Evolutionary conservation across 2,888 invertebrate species (phyloP), one percentile per base, ranked within the genome.

Genomic region (Kuschelorhynchus macadamiae): DNA sequence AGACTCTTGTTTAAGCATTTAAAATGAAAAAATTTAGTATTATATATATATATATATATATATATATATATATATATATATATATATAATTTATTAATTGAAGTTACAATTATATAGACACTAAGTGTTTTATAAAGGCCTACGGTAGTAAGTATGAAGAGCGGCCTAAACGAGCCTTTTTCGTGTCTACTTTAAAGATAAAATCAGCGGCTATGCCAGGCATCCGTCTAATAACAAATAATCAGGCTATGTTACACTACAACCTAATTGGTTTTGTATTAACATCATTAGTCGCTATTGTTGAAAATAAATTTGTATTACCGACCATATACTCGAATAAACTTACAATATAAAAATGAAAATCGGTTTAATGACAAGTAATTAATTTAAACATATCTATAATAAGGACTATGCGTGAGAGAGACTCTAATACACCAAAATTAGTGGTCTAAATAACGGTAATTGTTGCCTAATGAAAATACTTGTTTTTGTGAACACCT

Each of bases 201-300:
- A 75, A 70, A 77, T 77, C 77, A 74, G 70, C 72, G 72, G 73
- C 71, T 52, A 32, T 56, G 47, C 60, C 17, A 52, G 39, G 53
- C 47, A 72, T 69, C 71, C 66, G 55, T 69, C 49, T 68, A 67
- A 60, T 68, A 72, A 73, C 75, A 76, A 75, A 74, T 73, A 74
- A 73, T 71, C 74, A 71, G 67, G 71, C 71, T 64, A 72, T 70
- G 72, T 74, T 74, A 76, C 74, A 72, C 72, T 73, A 75, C 70
- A 72, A 71, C 70, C 71, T 74, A 76, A 76, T 76, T 74, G 72
- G 72, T 75, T 72, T 71, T 74, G 74, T 76, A 78, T 78, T 77
- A 76, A 74, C 75, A 76, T 77, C 76, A 77, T 78, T 77, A 77
- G 72, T 56, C 69, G 60, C 72, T 65, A 78, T 78, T 76, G 76